A percentile compares a stretch with the other conserved stretches of the same genome.
These are phyloP conservation scores for Ornithorhynchus anatinus DNA, from an alignment of 2,113 vertebrate genomes.

Conservation along the genomic window DNA sequence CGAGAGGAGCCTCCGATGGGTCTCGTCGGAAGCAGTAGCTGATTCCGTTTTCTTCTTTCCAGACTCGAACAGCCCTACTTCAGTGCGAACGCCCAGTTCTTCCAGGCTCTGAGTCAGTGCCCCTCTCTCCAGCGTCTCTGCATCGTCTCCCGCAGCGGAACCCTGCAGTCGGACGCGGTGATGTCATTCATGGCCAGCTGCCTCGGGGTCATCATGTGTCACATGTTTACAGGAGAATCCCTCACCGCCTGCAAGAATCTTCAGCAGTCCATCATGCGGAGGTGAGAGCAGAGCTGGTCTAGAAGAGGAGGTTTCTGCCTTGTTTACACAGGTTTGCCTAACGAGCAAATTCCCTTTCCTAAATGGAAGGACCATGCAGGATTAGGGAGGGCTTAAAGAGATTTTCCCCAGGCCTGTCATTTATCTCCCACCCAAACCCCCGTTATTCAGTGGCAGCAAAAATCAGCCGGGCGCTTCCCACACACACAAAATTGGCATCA, in stretches of 20 bases:
- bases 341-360: too few relatives aligned
- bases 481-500: too few relatives aligned
- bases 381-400: too few relatives aligned
- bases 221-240: constrained; percentile 93
- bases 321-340: too few relatives aligned
- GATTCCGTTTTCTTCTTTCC: constrained; percentile 17
- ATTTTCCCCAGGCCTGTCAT: too few relatives aligned
- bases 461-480: too few relatives aligned
- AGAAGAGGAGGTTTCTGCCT: constrained; percentile 10
- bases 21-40: accelerated
- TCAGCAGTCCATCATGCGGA: constrained; percentile 85
- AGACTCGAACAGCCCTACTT: constrained; percentile 96
- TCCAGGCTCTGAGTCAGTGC: constrained; percentile 90
- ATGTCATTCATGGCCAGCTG: constrained; percentile 86
- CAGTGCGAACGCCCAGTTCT: constrained; percentile 85
- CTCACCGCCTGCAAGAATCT: constrained; percentile 86
- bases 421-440: too few relatives aligned
- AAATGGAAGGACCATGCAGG: too few relatives aligned
- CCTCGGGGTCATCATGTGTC: constrained; percentile 84
- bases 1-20: too few relatives aligned
- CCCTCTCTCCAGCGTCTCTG: constrained; percentile 85
- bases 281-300: constrained; percentile 70
- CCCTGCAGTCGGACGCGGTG: constrained; percentile 85
- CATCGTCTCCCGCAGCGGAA: constrained; percentile 91
- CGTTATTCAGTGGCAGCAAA: too few relatives aligned